Evolutionary conservation across 2,888 invertebrate genomes (phyloP).

Genomic region (Oscheius myriophilus): DNA sequence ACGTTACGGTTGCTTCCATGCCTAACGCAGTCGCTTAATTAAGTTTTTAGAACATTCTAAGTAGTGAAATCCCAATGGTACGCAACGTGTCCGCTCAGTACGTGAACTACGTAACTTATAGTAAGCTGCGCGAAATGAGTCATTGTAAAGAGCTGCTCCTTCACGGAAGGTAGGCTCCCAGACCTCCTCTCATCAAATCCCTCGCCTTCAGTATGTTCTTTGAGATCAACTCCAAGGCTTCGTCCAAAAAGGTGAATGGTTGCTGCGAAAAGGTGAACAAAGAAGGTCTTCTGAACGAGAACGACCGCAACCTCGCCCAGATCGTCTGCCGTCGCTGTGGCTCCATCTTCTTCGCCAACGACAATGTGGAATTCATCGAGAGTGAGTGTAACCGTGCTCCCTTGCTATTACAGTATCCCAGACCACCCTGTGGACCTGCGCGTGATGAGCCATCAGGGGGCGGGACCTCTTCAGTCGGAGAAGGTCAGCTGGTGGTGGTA

Average conservation of each 20-base stretch:
- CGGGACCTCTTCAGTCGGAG: constrained; percentile 35
- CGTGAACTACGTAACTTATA: too few species aligned
- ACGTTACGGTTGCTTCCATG: too few species aligned
- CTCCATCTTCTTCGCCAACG: constrained; percentile 58
- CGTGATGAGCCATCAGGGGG: constrained; percentile 43
- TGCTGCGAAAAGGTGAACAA: constrained; percentile 36
- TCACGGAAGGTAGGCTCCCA: not conserved
- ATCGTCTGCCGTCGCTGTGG: constrained; percentile 61
- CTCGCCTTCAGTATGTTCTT: constrained; percentile 4
- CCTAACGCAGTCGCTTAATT: too few species aligned
- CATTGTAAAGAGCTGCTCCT: not conserved
- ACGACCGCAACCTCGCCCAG: constrained; percentile 53
- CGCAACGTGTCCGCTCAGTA: too few species aligned
- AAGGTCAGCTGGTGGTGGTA: constrained; percentile 60
- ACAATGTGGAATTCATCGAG: constrained; percentile 54
- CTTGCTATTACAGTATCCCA: not conserved
- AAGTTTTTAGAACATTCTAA: too few species aligned
- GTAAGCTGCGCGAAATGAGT: not conserved
- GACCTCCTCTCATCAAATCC: not conserved
- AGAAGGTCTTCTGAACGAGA: constrained; percentile 50
- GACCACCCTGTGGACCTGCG: constrained; percentile 41
- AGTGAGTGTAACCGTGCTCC: constrained; percentile 6
- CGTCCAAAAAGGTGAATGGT: constrained; percentile 2
- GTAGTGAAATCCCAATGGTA: too few species aligned
- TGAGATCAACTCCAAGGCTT: constrained; percentile 10